Evolutionary conservation across 2,888 invertebrate species (phyloP), one percentile per base, ranked within the genome.

Genomic region (Lucinisca nassula): DNA sequence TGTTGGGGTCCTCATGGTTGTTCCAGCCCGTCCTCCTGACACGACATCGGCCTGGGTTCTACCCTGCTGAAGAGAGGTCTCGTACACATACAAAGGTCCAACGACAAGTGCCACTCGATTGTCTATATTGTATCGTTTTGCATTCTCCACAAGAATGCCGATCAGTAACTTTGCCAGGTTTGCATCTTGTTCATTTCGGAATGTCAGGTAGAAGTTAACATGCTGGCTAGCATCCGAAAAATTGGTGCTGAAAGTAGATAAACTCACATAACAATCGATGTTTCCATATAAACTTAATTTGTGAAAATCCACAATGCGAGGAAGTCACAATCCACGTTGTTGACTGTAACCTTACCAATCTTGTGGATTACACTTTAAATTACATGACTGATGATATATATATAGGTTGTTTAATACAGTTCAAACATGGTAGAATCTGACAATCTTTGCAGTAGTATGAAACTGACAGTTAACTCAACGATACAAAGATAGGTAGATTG

Each of bases 101-200:
- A 92, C 91, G 21, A 91, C 88, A 24, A 92, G 82, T 6, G 90
- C 90, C 27, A 92, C 91, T 40, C 89, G 85, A 37, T 85, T 87
- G 70, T 89, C 77, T 4, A 92, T 91, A 8, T 84, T 90, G 17
- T 83, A 85, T 32, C 92, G 67, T 14, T 91, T 90, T 0, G 92
- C 92, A 49, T 91, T 92, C 76, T 92, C 92, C 45, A 92, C 88
- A 32, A 92, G 80, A 30, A 92, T 90, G 24, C 88, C 91, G 27
- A 91, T 87, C 12, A 92, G 88, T 8, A 89, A 75, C n/a, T 88
- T 84, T 6, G 90, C 87, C 17, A 92, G 79, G 0, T 79, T 70
- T 21, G 86, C 61, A 51, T 90, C 89, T 51, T 92, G 90, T 78
- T 92, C 91, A 6, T 91, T 91, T 51, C 88, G 83, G 84, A 92